phyloP scores from a whole-genome alignment of 1,140 invertebrate genomes.

The Oreohelix idahoensis region DNA sequence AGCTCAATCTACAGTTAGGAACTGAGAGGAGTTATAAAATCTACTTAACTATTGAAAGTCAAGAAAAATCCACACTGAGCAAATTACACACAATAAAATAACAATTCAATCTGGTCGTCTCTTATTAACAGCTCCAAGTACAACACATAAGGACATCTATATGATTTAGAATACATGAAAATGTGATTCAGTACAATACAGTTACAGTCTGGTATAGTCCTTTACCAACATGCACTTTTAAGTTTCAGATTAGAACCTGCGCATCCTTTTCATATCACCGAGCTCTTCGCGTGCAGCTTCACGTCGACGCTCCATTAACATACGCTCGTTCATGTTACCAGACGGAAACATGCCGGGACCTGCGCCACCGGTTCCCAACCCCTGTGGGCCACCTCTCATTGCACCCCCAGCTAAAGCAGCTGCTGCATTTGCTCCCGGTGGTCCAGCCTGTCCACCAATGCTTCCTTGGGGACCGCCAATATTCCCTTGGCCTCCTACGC shows the following conservation, averaged over 20 bases:
- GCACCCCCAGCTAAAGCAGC: conserved; percentile 7
- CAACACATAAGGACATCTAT: background rate
- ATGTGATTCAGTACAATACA: background rate
- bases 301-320: conserved; percentile 45
- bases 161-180: background rate
- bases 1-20: too few species aligned
- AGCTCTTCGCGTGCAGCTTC: conserved; percentile 51
- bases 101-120: too few species aligned
- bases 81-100: background rate
- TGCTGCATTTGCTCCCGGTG: conserved; percentile 20
- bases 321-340: conserved; percentile 39
- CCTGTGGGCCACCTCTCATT: conserved; percentile 33
- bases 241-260: conserved; percentile 43
- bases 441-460: conserved; percentile 13
- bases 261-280: conserved; percentile 57
- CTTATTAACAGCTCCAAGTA: background rate
- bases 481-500: conserved; percentile 19
- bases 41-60: background rate
- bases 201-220: background rate
- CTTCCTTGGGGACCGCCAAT: background rate
- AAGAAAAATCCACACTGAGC: background rate
- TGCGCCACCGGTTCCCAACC: conserved; percentile 18
- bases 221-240: background rate
- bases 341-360: conserved; percentile 25
- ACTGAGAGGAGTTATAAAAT: background rate